A percentile compares a stretch with the other conserved stretches of the same genome.
phyloP scores from a whole-genome alignment of 2,888 invertebrate genomes.

The Limenitis camilla region DNA sequence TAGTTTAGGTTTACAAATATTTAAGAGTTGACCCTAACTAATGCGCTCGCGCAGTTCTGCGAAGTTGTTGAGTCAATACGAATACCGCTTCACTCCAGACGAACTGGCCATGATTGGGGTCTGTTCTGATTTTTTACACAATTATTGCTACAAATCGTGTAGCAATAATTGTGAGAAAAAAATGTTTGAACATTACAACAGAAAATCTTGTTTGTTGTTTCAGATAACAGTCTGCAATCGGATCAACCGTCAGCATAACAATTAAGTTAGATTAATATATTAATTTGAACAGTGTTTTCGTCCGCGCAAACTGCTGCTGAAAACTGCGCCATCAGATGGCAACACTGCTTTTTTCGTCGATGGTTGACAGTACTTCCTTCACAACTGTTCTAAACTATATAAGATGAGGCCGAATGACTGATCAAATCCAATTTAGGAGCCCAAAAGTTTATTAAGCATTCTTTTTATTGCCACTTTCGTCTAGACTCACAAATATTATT shows the following conservation, averaged over 20 bases:
- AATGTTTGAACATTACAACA: neutral
- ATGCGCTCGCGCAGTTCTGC: constrained; percentile 13
- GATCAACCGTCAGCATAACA: no score
- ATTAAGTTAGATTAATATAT: no score
- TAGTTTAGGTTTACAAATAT: no score
- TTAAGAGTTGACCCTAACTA: neutral
- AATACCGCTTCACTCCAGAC: constrained; percentile 10
- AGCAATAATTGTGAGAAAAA: neutral
- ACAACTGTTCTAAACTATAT: no score
- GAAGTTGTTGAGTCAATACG: constrained; percentile 18
- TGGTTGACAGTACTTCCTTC: no score
- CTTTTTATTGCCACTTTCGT: constrained; percentile 10
- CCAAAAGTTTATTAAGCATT: neutral
- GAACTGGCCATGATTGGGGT: constrained; percentile 2
- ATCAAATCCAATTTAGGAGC: no score
- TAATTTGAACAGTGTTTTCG: no score
- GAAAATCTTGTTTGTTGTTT: no score
- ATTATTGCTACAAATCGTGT: neutral
- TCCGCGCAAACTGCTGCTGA: neutral
- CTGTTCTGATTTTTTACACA: constrained; percentile 8
- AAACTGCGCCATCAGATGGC: neutral
- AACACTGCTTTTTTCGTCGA: no score
- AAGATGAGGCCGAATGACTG: no score
- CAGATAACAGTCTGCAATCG: no score
- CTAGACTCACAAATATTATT: constrained; percentile 12